Percentiles rank a stretch among this genome's conserved stretches.
These are phyloP conservation scores for Imbricaverruca yamaguchii DNA, from an alignment of 2,888 invertebrate genomes.

Conservation along the genomic window DNA sequence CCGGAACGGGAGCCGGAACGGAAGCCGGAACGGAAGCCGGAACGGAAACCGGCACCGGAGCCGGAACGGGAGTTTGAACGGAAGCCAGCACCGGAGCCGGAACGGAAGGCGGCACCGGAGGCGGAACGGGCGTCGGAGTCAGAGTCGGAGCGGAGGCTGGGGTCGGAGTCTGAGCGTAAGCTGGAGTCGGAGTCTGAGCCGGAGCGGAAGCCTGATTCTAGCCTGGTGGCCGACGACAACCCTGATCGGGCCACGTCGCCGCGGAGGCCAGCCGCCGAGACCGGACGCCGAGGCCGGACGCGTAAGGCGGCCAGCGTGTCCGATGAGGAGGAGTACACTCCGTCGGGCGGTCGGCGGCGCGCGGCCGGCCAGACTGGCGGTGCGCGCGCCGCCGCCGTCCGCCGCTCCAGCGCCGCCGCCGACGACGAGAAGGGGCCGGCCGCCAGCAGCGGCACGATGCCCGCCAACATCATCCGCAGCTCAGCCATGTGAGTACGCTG, in stretches of 20 bases:
- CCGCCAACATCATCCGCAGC: background rate
- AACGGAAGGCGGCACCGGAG: background rate
- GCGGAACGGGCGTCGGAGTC: background rate
- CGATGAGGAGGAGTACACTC: conserved; percentile 13
- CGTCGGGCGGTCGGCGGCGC: background rate
- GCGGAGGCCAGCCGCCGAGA: background rate
- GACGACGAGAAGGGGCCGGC: background rate
- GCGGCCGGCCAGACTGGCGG: background rate
- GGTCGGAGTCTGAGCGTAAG: background rate
- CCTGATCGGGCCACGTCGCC: background rate
- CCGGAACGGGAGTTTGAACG: background rate
- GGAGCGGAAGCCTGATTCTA: background rate
- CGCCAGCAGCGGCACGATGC: background rate
- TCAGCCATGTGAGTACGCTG: background rate
- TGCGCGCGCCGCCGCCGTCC: background rate
- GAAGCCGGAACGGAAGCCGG: background rate
- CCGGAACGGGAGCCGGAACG: too few species aligned
- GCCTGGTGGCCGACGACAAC: background rate
- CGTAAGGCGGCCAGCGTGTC: background rate
- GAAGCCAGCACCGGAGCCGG: background rate
- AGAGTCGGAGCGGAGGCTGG: too few species aligned
- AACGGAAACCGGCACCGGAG: background rate
- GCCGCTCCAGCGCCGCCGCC: background rate
- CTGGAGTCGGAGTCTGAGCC: background rate
- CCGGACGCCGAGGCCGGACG: background rate